Conservation (phyloP, 2,113 vertebrate genomes). For the Alexandromys fortis region DNA sequence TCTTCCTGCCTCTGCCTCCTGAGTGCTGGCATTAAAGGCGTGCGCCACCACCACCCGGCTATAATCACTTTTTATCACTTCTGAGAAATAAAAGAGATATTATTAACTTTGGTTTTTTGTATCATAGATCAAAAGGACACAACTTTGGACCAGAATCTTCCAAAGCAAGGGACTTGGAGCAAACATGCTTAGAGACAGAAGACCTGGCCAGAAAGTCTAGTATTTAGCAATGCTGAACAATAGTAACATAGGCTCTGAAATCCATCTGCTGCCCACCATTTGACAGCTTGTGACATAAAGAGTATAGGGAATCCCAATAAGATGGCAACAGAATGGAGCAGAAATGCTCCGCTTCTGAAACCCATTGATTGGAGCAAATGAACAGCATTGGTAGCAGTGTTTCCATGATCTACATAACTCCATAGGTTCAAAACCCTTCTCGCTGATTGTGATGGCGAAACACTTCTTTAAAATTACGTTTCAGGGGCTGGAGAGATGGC, state of each 20-base stretch:
- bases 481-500: background rate
- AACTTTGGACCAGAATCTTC: background rate
- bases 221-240: background rate
- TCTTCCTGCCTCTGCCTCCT: background rate
- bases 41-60: background rate
- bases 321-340: background rate
- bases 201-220: slow-evolving; percentile 9
- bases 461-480: background rate
- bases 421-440: background rate
- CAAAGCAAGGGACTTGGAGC: slow-evolving; percentile 5
- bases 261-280: background rate
- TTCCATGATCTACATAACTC: background rate
- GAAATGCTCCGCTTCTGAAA: background rate
- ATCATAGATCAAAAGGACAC: background rate
- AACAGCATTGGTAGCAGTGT: background rate
- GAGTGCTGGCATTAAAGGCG: background rate
- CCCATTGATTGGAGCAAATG: slow-evolving; percentile 1
- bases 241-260: background rate
- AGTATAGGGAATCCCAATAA: slow-evolving; percentile 12
- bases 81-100: background rate
- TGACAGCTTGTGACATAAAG: background rate
- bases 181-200: background rate
- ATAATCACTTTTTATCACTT: slow-evolving; percentile 9
- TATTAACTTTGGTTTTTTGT: slow-evolving; percentile 45
- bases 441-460: background rate